A percentile compares a stretch with the other conserved stretches of the same genome.
phyloP scores from a whole-genome alignment of 2,113 vertebrate genomes.

The Mobula hypostoma region DNA sequence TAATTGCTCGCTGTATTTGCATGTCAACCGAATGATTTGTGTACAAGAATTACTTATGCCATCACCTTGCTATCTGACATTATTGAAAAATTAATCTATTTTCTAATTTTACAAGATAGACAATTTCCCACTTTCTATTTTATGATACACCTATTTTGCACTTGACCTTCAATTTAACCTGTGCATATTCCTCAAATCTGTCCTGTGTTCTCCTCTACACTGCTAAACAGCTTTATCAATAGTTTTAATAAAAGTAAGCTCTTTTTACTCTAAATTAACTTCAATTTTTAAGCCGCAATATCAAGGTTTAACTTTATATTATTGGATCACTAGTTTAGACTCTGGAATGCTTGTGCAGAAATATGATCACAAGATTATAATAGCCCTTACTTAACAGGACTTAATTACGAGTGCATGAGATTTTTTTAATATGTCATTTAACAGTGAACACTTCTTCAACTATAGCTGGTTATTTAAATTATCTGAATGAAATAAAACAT shows the following conservation, averaged over 20 bases:
- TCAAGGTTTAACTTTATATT: not conserved
- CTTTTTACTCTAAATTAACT: not conserved
- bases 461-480: constrained; percentile 14
- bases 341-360: not conserved
- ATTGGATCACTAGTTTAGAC: not conserved
- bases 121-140: too few species aligned
- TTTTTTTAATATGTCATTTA: not conserved
- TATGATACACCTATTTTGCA: too few species aligned
- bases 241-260: not conserved
- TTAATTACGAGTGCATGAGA: not conserved
- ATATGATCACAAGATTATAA: not conserved
- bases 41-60: too few species aligned
- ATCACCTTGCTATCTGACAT: too few species aligned
- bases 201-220: too few species aligned
- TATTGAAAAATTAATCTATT: too few species aligned
- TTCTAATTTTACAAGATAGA: too few species aligned
- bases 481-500: not conserved
- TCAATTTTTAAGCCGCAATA: not conserved
- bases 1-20: too few species aligned
- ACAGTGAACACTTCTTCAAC: not conserved
- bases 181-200: too few species aligned
- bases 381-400: not conserved
- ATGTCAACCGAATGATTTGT: too few species aligned
- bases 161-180: too few species aligned
- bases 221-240: not conserved